Base-by-base conservation (phyloP, 2,888 invertebrate genomes). In the Dioctria rufipes region DNA sequence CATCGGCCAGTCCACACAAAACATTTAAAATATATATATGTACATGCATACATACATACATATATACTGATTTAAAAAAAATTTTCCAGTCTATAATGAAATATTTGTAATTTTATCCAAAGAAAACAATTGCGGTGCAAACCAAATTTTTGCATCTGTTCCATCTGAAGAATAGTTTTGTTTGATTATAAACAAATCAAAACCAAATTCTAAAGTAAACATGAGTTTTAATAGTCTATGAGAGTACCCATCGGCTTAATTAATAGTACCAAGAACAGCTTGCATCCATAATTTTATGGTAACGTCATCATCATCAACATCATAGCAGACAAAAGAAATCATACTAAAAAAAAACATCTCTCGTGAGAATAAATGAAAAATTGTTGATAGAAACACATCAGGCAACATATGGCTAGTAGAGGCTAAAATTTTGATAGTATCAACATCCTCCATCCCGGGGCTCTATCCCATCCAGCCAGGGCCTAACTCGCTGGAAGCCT, bases 131-230 rank as follows among this genome's bases (percentile, higher is more conserved):
- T 9, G 42, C 5, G 37, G 40, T 65, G 42, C 11, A 40, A 51
- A 37, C 69, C 69, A 51, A 13, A 69, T 69, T 69, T 69, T 69
- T 46, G 69, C 69, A 69, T 69, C 69, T 69, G 69, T 69, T 69
- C 39, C 25, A 69, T 37, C 39, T 3, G 25, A 49, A 37, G 51
- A 49, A 69, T 69, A 13, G 69, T 37, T 69, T 51, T 51, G 51
- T 25, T 51, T 51, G 69, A 69, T 69, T 49, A 69, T 37, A 69
- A 69, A 69, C 69, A 69, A 67, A 69, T 69, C 43, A 67, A 69
- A 51, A 37, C 69, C 69, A 46, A 67, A 69, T 49, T 37, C 51
- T 39, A 54, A 51, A 69, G 69, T 51, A 39, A 51, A 1, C 69
- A 69, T 25, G 51, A 69, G 13, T 49, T 43, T 69, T 39, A 69